A percentile compares a stretch with the other conserved stretches of the same genome.
These are phyloP conservation scores for Scomber japonicus DNA, from an alignment of 2,113 vertebrate species.

Conservation along the genomic window DNA sequence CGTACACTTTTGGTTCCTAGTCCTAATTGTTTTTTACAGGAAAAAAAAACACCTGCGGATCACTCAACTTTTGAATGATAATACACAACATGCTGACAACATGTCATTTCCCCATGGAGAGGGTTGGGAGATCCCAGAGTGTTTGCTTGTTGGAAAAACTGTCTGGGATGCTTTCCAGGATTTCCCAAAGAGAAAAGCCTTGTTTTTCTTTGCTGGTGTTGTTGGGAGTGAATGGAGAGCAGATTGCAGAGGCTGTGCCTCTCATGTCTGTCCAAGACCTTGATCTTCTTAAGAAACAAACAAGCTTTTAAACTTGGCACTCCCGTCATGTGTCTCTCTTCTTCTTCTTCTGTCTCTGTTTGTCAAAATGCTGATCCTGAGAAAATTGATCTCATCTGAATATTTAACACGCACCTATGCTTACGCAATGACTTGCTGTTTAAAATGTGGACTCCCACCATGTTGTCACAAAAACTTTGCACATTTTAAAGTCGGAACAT, in stretches of 20 bases:
- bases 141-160: conserved; percentile 69
- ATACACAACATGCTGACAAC: conserved; percentile 59
- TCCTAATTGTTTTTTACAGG: conserved; percentile 9
- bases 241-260: conserved; percentile 76
- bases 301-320: conserved; percentile 80
- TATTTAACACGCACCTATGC: background rate
- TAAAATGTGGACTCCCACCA: conserved; percentile 25
- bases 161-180: conserved; percentile 78
- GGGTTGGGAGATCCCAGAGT: conserved; percentile 54
- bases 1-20: conserved; percentile 30
- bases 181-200: conserved; percentile 71
- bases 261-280: conserved; percentile 85
- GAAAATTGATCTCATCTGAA: conserved; percentile 66
- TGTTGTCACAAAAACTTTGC: conserved; percentile 24
- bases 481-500: conserved; percentile 17
- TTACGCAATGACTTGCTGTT: conserved; percentile 16
- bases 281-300: conserved; percentile 83
- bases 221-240: conserved; percentile 78
- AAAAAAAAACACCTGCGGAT: conserved; percentile 58
- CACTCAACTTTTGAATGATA: conserved; percentile 46
- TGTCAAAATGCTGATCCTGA: conserved; percentile 69
- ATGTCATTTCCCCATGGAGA: conserved; percentile 57
- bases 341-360: conserved; percentile 41
- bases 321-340: conserved; percentile 51
- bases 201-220: conserved; percentile 71